Evolutionary conservation across 2,113 vertebrate genomes (phyloP).

Genomic region (Lepisosteus oculatus): DNA sequence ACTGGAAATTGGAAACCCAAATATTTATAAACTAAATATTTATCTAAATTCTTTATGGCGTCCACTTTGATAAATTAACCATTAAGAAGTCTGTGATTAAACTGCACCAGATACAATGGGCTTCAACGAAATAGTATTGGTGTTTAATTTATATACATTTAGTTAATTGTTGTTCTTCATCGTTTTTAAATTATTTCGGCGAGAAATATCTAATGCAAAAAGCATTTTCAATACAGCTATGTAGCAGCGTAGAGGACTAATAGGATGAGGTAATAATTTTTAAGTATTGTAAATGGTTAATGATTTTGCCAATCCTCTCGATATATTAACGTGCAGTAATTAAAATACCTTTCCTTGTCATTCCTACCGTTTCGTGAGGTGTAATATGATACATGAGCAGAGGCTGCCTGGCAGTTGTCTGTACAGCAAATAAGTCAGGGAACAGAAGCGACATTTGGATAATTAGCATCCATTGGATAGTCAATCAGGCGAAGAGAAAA

Average conservation of each 20-base stretch:
- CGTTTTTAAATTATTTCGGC: too few species aligned
- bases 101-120: too few species aligned
- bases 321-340: slow-evolving; percentile 69
- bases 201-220: too few species aligned
- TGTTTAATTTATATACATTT: too few species aligned
- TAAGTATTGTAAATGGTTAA: slow-evolving; percentile 22
- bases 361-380: slow-evolving; percentile 70
- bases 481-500: slow-evolving; percentile 70
- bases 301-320: slow-evolving; percentile 47
- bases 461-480: slow-evolving; percentile 81
- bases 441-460: slow-evolving; percentile 82
- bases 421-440: slow-evolving; percentile 79
- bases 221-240: too few species aligned
- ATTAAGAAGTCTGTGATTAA: too few species aligned
- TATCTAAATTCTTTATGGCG: too few species aligned
- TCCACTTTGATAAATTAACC: too few species aligned
- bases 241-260: neutral
- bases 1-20: neutral
- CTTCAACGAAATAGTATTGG: too few species aligned
- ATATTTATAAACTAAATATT: neutral
- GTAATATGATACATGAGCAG: slow-evolving; percentile 80
- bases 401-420: slow-evolving; percentile 74
- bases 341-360: slow-evolving; percentile 67
- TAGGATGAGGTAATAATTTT: slow-evolving; percentile 19
- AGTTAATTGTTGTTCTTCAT: too few species aligned